A percentile compares a stretch with the other conserved stretches of the same genome.
These are phyloP conservation scores for Denticeps clupeoides DNA, from an alignment of 2,797 vertebrate genomes.

Conservation along the genomic window DNA sequence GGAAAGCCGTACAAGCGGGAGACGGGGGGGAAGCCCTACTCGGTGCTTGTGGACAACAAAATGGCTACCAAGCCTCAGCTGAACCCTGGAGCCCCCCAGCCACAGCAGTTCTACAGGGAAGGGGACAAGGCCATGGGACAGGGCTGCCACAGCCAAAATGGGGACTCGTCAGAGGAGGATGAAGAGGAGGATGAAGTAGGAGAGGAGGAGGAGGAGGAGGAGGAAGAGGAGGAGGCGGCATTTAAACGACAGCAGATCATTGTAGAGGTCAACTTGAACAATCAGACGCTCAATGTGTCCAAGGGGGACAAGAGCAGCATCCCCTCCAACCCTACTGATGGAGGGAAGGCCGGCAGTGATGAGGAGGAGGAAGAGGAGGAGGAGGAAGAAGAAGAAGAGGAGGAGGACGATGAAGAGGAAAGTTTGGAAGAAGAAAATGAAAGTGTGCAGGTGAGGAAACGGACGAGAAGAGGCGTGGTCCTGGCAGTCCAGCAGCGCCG, in stretches of 20 bases:
- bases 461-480: conserved; percentile 54
- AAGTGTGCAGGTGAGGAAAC: conserved; percentile 67
- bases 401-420: conserved; percentile 57
- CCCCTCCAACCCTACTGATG: conserved; percentile 48
- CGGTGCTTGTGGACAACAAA: conserved; percentile 82
- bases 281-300: conserved; percentile 96
- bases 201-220: conserved; percentile 50
- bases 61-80: conserved; percentile 65
- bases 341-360: conserved; percentile 78
- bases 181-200: conserved; percentile 60
- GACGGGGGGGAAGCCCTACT: conserved; percentile 73
- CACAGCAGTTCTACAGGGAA: conserved; percentile 60
- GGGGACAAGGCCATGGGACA: conserved; percentile 32
- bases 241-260: conserved; percentile 98
- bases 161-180: conserved; percentile 64
- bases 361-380: conserved; percentile 75
- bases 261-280: conserved; percentile 98
- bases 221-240: conserved; percentile 67
- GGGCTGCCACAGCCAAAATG: conserved; percentile 41
- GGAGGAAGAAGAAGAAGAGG: conserved; percentile 62
- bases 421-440: conserved; percentile 54
- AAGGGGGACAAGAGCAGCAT: conserved; percentile 84
- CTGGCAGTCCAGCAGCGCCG: conserved; percentile 62
- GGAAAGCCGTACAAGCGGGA: conserved; percentile 88
- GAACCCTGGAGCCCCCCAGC: conserved; percentile 47